Conservation (phyloP, 2,888 invertebrate species). For the Archips xylosteana region DNA sequence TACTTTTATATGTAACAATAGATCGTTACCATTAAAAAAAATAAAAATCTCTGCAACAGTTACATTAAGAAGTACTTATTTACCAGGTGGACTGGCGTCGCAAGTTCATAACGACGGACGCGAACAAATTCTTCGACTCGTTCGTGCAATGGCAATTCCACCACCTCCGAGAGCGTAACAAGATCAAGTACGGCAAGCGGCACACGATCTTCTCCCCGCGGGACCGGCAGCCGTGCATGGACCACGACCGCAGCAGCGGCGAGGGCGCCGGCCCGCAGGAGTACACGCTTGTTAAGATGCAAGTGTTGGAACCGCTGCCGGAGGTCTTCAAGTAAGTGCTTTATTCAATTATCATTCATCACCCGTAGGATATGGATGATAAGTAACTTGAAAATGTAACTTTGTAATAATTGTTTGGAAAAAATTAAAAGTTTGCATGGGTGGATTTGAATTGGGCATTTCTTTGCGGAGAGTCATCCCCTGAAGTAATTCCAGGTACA, state of each 20-base stretch:
- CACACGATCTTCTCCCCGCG: slow-evolving; percentile 98
- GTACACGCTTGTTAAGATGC: slow-evolving; percentile 98
- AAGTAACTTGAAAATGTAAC: too few relatives aligned
- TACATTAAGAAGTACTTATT: not conserved
- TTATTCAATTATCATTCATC: too few relatives aligned
- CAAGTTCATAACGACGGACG: slow-evolving; percentile 99
- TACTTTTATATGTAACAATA: too few relatives aligned
- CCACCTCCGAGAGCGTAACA: slow-evolving; percentile 93
- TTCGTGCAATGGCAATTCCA: slow-evolving; percentile 99
- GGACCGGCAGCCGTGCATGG: slow-evolving; percentile 99
- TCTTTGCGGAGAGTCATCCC: too few relatives aligned
- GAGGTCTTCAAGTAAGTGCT: slow-evolving; percentile 86
- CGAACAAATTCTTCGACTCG: slow-evolving; percentile 98
- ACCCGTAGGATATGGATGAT: too few relatives aligned
- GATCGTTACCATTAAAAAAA: too few relatives aligned
- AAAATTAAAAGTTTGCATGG: too few relatives aligned
- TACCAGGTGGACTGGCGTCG: slow-evolving; percentile 97
- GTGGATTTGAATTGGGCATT: too few relatives aligned
- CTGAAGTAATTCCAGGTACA: too few relatives aligned
- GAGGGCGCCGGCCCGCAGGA: slow-evolving; percentile 99
- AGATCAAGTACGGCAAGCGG: slow-evolving; percentile 98
- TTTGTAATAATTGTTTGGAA: too few relatives aligned
- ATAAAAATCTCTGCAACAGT: too few relatives aligned
- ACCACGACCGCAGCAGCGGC: slow-evolving; percentile 97
- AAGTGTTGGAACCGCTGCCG: slow-evolving; percentile 90